Evolutionary conservation across 64 coral and sea anemone species (phyloP).

Genomic region (Platygyra sinensis): DNA sequence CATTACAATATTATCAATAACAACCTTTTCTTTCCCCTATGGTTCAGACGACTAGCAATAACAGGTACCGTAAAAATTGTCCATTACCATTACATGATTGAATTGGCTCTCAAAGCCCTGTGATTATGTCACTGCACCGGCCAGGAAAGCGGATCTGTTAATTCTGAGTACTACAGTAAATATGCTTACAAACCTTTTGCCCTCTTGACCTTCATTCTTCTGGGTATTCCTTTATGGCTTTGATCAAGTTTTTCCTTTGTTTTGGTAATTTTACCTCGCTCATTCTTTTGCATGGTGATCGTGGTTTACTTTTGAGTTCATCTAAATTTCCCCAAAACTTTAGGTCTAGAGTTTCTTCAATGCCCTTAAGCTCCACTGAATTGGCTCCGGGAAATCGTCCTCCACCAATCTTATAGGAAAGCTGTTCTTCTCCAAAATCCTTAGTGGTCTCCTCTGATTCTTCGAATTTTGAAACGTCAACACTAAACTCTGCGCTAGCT

Average conservation of each 20-base stretch:
- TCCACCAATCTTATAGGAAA: not conserved
- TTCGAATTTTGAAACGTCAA: conserved; percentile 23
- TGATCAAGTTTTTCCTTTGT: not conserved
- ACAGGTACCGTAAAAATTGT: no score
- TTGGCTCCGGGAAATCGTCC: conserved; percentile 41
- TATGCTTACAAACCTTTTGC: not conserved
- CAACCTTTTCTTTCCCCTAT: no score
- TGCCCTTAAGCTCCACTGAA: not conserved
- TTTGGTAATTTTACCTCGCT: not conserved
- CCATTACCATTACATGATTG: no score
- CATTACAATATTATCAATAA: no score
- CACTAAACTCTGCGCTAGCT: not conserved
- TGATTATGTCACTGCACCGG: no score
- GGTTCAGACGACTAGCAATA: no score
- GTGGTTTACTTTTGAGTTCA: not conserved
- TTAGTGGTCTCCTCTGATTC: conserved; percentile 28
- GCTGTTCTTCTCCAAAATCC: conserved; percentile 43
- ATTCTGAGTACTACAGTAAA: no score
- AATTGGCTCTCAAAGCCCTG: no score
- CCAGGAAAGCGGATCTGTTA: no score
- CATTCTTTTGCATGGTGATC: not conserved
- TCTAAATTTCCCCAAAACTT: not conserved
- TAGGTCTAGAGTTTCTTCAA: conserved; percentile 7
- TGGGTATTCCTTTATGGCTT: not conserved
- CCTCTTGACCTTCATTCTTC: not conserved